phyloP scores from a whole-genome alignment of 1,140 invertebrate species.

The Metopolophium dirhodum region DNA sequence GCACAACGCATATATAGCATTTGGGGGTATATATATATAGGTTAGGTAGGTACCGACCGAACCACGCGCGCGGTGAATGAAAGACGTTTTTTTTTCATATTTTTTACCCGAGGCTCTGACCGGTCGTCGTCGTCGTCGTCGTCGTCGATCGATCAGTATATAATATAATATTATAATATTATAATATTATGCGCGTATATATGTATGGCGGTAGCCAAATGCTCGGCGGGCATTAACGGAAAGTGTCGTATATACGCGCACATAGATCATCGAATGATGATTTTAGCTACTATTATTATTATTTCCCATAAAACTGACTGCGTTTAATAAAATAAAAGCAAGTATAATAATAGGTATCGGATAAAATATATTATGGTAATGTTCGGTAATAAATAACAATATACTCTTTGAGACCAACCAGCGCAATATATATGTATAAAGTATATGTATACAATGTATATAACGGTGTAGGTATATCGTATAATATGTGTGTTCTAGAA shows the following conservation, averaged over 20 bases:
- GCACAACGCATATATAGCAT: not conserved
- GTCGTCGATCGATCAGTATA: not conserved
- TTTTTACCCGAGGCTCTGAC: not conserved
- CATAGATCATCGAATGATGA: slow-evolving; percentile 40
- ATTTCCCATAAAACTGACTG: slow-evolving; percentile 34
- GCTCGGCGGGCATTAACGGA: slow-evolving; percentile 18
- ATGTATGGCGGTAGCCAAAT: not conserved
- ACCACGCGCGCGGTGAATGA: not conserved
- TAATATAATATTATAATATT: not conserved
- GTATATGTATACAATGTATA: not conserved
- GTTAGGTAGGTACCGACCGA: not conserved
- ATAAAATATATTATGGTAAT: slow-evolving; percentile 11
- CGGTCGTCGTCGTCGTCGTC: not conserved
- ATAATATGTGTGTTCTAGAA: not conserved
- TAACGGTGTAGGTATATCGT: not conserved
- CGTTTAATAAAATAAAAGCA: slow-evolving; percentile 43
- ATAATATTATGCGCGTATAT: not conserved
- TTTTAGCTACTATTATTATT: slow-evolving; percentile 37
- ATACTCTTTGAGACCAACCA: slow-evolving; percentile 17
- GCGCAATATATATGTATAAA: not conserved
- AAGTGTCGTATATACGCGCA: slow-evolving; percentile 22
- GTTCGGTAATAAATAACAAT: slow-evolving; percentile 18
- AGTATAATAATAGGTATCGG: slow-evolving; percentile 3
- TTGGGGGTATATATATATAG: not conserved
- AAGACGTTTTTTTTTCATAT: not conserved